A percentile compares a stretch with the other conserved stretches of the same genome.
These are phyloP conservation scores for Apodemus agrarius DNA, from an alignment of 2,797 vertebrate genomes.

Conservation along the genomic window DNA sequence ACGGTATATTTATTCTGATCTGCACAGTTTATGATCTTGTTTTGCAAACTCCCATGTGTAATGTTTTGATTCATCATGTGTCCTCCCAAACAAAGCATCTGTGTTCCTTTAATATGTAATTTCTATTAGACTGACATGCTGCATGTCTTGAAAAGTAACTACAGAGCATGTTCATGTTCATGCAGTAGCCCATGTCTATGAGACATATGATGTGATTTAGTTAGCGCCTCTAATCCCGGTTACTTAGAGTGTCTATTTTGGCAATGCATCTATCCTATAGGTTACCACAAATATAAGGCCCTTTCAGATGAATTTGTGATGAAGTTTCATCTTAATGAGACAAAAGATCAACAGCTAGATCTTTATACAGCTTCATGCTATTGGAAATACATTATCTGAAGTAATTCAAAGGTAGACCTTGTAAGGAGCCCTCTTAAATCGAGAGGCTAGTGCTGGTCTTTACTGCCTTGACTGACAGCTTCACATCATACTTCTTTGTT, in stretches of 20 bases:
- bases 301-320: slow-evolving; percentile 33
- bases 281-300: slow-evolving; percentile 63
- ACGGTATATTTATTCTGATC: slow-evolving; percentile 82
- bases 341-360: slow-evolving; percentile 54
- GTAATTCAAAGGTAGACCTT: slow-evolving; percentile 27
- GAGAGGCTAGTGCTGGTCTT: slow-evolving; percentile 37
- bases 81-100: slow-evolving; percentile 77
- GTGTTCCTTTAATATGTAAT: slow-evolving; percentile 80
- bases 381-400: slow-evolving; percentile 55
- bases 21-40: slow-evolving; percentile 81
- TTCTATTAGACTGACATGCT: slow-evolving; percentile 76
- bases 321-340: slow-evolving; percentile 53
- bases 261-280: slow-evolving; percentile 32
- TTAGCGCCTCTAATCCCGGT: slow-evolving; percentile 48
- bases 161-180: slow-evolving; percentile 77
- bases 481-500: slow-evolving; percentile 74
- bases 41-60: slow-evolving; percentile 82
- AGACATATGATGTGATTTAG: slow-evolving; percentile 77
- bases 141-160: slow-evolving; percentile 76
- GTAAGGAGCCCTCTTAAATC: slow-evolving; percentile 56
- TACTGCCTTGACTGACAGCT: slow-evolving; percentile 52
- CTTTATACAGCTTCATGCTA: slow-evolving; percentile 48
- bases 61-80: slow-evolving; percentile 82
- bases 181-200: slow-evolving; percentile 73
- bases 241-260: slow-evolving; percentile 36